A percentile compares a stretch with the other conserved stretches of the same genome.
Evolutionary conservation across 2,797 vertebrate genomes (phyloP).

Genomic region (Stomatorhinus walkeri): DNA sequence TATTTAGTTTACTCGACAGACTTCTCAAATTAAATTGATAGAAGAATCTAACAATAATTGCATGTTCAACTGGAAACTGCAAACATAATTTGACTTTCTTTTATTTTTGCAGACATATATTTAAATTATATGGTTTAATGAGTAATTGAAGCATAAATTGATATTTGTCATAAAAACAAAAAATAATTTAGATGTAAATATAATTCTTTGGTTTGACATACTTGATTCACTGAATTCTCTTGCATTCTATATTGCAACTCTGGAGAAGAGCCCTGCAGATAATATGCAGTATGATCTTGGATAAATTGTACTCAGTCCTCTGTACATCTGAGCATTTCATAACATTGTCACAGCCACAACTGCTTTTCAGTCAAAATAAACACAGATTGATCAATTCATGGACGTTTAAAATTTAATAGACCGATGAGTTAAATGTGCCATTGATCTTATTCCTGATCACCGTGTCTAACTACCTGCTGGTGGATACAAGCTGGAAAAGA

Average conservation of each 20-base stretch:
- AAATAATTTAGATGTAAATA: neutral
- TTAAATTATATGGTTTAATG: neutral
- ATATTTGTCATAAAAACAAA: neutral
- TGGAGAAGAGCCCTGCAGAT: neutral
- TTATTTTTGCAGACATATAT: neutral
- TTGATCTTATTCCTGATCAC: neutral
- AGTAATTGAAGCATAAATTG: neutral
- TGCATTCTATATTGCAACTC: neutral
- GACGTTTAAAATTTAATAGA: neutral
- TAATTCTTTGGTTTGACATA: neutral
- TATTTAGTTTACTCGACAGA: conserved; percentile 61
- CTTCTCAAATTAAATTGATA: conserved; percentile 67
- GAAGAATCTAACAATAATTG: conserved; percentile 67
- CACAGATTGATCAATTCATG: neutral
- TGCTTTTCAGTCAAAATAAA: neutral
- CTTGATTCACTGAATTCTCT: neutral
- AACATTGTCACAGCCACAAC: neutral
- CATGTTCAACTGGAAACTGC: conserved; percentile 73
- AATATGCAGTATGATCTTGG: neutral
- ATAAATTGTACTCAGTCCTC: neutral
- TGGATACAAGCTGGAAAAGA: neutral
- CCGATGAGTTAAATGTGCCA: neutral
- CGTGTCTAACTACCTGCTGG: neutral
- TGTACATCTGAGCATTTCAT: neutral
- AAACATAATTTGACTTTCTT: neutral